Evolutionary conservation across 2,888 invertebrate genomes (phyloP).

Genomic region (Diabrotica balteata): DNA sequence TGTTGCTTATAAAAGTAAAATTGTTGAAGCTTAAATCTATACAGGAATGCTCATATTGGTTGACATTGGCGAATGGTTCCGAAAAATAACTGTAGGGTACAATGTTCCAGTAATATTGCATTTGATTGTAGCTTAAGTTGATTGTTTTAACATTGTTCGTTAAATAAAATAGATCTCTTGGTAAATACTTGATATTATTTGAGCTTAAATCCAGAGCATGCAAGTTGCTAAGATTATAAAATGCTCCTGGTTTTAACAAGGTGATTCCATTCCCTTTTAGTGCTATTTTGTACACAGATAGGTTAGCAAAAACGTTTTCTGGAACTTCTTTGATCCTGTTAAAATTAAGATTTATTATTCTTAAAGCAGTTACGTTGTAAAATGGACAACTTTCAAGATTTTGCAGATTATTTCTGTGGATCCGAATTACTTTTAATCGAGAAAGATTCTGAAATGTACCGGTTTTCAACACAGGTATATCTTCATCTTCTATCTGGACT

Average conservation of each 20-base stretch:
- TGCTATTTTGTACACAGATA: conserved; percentile 37
- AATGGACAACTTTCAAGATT: conserved; percentile 38
- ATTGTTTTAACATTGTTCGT: conserved; percentile 39
- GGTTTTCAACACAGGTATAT: conserved; percentile 37
- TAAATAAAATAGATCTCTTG: conserved; percentile 36
- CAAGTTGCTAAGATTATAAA: conserved; percentile 41
- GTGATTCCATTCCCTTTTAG: conserved; percentile 40
- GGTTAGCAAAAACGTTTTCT: conserved; percentile 38
- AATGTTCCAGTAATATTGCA: conserved; percentile 16
- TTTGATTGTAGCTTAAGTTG: conserved; percentile 41
- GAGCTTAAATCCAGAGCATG: conserved; percentile 43
- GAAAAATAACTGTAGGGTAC: conserved; percentile 35
- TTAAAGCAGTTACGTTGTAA: conserved; percentile 37
- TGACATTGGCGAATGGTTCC: conserved; percentile 34
- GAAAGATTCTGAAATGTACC: conserved; percentile 40
- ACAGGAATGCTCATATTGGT: conserved; percentile 22
- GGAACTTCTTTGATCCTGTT: conserved; percentile 12
- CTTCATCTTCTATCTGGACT: conserved; percentile 41
- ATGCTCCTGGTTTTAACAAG: conserved; percentile 35
- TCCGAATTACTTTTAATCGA: conserved; percentile 35
- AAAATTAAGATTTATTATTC: conserved; percentile 35
- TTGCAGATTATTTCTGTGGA: conserved; percentile 32
- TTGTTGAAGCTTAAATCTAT: conserved; percentile 44
- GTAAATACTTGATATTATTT: conserved; percentile 40
- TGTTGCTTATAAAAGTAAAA: conserved; percentile 34